Conservation (phyloP, 2,113 vertebrate genomes). For the Struthio camelus region DNA sequence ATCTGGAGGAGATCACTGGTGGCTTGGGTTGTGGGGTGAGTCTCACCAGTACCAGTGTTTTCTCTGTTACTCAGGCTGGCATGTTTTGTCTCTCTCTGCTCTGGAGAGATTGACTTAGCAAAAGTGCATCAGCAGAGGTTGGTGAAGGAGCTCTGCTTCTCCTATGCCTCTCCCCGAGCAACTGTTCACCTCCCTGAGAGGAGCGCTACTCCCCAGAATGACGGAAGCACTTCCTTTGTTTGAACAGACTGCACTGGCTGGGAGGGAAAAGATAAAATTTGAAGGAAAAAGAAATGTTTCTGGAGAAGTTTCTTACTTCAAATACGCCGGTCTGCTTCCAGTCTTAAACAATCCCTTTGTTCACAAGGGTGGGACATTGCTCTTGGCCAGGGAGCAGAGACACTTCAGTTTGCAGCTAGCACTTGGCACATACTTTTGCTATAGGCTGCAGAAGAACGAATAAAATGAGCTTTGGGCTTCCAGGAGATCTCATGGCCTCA, state of each 20-base stretch:
- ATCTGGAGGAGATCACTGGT: neutral
- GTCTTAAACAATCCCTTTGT: neutral
- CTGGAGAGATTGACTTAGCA: neutral
- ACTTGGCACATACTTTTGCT: neutral
- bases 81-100: neutral
- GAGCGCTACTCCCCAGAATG: neutral
- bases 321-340: neutral
- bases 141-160: neutral
- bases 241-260: neutral
- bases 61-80: neutral
- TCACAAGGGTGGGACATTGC: neutral
- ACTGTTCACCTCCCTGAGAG: neutral
- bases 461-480: conserved; percentile 1
- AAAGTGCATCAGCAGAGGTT: neutral
- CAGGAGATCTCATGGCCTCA: neutral
- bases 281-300: neutral
- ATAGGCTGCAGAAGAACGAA: neutral
- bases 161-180: neutral
- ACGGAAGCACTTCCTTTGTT: neutral
- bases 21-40: neutral
- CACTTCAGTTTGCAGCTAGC: neutral
- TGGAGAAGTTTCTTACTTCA: neutral
- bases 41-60: neutral
- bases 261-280: neutral
- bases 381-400: neutral